A percentile compares a stretch with the other conserved stretches of the same genome.
Evolutionary conservation across 2,888 invertebrate genomes (phyloP).

Genomic region (Candidula unifasciata): DNA sequence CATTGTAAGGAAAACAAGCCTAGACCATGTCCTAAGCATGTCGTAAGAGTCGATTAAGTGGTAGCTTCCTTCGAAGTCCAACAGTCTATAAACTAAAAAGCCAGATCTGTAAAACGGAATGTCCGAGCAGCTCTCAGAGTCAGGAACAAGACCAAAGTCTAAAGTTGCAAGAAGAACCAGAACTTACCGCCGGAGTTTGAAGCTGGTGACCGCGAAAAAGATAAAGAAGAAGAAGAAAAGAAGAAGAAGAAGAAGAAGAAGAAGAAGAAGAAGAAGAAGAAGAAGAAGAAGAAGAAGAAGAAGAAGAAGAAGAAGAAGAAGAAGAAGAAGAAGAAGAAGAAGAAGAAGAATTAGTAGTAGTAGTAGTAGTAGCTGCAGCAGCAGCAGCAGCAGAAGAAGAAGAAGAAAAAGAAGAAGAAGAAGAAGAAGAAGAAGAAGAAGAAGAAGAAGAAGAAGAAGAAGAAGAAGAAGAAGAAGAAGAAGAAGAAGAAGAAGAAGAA

Average conservation of each 20-base stretch:
- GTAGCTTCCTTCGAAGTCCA: too few species aligned
- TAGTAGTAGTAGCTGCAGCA: background rate
- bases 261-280: background rate
- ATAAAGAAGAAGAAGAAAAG: background rate
- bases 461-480: background rate
- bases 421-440: background rate
- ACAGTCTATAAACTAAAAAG: too few species aligned
- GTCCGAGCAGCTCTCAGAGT: too few species aligned
- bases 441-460: background rate
- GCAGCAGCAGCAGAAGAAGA: background rate
- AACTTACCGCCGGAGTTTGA: too few species aligned
- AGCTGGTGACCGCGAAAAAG: too few species aligned
- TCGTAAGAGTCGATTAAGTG: too few species aligned
- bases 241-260: background rate
- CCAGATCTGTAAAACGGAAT: too few species aligned
- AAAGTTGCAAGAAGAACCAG: too few species aligned
- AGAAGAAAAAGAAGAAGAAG: background rate
- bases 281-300: background rate
- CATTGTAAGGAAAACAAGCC: too few species aligned
- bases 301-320: constrained; percentile 3
- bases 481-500: background rate
- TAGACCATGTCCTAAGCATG: too few species aligned
- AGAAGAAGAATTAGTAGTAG: background rate
- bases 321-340: background rate
- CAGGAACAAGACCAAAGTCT: too few species aligned